Percentiles rank a stretch among this genome's conserved stretches.
These are phyloP conservation scores for Pogonocichla stellata DNA, from an alignment of 2,113 vertebrate genomes.

Conservation along the genomic window DNA sequence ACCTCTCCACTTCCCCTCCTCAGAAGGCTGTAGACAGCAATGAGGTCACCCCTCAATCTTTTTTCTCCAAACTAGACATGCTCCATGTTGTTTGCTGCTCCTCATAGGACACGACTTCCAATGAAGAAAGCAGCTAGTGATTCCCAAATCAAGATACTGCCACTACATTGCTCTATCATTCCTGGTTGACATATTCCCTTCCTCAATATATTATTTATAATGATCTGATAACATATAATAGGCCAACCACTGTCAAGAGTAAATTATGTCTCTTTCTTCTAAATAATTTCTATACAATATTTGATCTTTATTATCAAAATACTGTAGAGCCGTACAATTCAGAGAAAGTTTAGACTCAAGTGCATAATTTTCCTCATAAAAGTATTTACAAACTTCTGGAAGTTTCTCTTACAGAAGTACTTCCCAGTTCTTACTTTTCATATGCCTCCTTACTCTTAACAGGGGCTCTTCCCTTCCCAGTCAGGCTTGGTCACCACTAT, in stretches of 20 bases:
- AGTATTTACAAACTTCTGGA: background rate
- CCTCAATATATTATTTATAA: background rate
- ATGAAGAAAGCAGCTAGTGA: background rate
- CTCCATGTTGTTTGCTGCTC: background rate
- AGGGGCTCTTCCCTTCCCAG: background rate
- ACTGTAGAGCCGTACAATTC: background rate
- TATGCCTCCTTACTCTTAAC: background rate
- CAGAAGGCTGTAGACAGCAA: background rate
- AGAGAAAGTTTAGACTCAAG: background rate
- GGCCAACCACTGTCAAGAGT: background rate
- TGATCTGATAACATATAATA: background rate
- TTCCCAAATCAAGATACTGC: background rate
- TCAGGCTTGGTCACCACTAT: background rate
- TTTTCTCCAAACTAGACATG: background rate
- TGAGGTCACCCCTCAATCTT: background rate
- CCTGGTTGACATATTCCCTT: background rate
- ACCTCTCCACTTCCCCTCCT: background rate
- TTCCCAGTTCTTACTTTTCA: background rate
- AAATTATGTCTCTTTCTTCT: background rate
- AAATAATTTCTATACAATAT: background rate
- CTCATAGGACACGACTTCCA: rapidly evolving
- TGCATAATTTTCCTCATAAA: background rate
- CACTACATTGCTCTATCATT: background rate
- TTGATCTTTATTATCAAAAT: background rate
- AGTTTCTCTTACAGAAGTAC: background rate